Evolutionary conservation across 2,888 invertebrate species (phyloP).

Genomic region (Latrodectus hesperus): DNA sequence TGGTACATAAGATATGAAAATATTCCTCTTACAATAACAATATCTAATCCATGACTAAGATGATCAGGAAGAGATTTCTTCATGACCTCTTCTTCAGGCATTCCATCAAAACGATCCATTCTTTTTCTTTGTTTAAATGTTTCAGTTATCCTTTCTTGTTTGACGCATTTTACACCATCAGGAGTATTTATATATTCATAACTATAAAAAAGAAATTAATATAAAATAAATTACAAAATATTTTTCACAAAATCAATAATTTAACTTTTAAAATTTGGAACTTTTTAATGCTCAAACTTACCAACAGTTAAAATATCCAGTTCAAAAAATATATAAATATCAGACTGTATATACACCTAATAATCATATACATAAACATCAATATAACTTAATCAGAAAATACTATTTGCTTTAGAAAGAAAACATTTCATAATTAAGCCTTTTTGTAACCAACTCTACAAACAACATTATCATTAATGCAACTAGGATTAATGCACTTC

Average conservation of each 20-base stretch:
- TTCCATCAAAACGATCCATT: constrained; percentile 95
- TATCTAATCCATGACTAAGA: constrained; percentile 93
- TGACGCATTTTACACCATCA: constrained; percentile 63
- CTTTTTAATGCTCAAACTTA: neutral
- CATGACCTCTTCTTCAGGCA: constrained; percentile 90
- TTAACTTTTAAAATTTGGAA: no score
- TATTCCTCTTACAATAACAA: constrained; percentile 92
- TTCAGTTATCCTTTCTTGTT: constrained; percentile 72
- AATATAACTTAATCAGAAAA: no score
- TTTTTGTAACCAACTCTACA: no score
- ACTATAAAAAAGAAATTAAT: constrained; percentile 22
- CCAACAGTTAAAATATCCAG: neutral
- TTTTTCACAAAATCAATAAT: no score
- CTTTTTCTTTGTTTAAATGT: constrained; percentile 89
- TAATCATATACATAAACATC: no score
- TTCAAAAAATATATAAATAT: neutral
- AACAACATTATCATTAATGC: no score
- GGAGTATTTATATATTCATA: constrained; percentile 67
- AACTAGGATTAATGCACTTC: no score
- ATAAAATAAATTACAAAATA: neutral
- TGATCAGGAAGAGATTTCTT: constrained; percentile 96
- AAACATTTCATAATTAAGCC: no score
- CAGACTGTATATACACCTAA: neutral
- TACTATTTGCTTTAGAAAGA: no score
- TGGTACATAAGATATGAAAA: no score